phyloP scores from a whole-genome alignment of 92 coral and sea anemone genomes.

The Meandrina meandrites region DNA sequence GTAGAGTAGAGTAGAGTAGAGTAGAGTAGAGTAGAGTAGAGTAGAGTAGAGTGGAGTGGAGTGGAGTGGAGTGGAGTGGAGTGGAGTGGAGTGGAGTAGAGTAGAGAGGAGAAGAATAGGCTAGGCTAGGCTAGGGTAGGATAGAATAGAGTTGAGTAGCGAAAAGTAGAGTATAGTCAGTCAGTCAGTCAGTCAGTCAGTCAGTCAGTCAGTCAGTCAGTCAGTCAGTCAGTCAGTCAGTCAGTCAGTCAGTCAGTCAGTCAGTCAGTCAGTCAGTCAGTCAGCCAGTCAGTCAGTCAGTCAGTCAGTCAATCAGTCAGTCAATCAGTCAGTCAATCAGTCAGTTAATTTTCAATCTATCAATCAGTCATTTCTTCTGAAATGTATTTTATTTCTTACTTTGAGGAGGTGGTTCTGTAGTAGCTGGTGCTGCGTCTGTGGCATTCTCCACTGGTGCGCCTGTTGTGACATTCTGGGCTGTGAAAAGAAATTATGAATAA shows the following conservation, averaged over 20 bases:
- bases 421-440: conserved; percentile 8
- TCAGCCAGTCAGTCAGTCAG: neutral
- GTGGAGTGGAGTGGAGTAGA: too few relatives aligned
- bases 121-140: too few relatives aligned
- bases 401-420: conserved; percentile 15
- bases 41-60: too few relatives aligned
- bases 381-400: neutral
- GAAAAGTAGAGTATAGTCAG: too few relatives aligned
- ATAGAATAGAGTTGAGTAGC: too few relatives aligned
- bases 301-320: neutral
- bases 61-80: too few relatives aligned
- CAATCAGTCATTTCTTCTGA: neutral
- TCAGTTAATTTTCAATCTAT: neutral
- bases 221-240: neutral
- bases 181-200: neutral
- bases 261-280: neutral
- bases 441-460: conserved; percentile 7
- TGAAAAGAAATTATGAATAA: too few relatives aligned
- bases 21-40: too few relatives aligned
- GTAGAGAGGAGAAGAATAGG: too few relatives aligned
- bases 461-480: conserved; percentile 8
- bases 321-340: neutral
- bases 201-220: neutral
- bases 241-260: neutral
- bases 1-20: too few relatives aligned